Conservation (phyloP, 2,888 invertebrate species). For the Resseliella maxima region DNA sequence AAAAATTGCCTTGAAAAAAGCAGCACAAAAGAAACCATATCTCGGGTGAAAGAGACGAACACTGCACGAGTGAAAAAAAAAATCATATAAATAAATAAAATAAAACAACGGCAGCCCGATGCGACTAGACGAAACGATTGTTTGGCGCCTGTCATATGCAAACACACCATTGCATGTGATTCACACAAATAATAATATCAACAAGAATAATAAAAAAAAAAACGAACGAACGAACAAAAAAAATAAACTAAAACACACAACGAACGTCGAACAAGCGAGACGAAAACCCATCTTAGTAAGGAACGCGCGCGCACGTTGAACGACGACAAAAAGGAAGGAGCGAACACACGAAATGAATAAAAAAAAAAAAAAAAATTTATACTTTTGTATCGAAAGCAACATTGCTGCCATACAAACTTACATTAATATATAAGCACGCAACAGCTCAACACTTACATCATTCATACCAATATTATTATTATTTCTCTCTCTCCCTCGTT, state of each 20-base stretch:
- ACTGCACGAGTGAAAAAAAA: not conserved
- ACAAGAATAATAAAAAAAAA: constrained; percentile 29
- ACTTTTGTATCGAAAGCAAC: constrained; percentile 19
- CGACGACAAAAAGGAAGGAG: constrained; percentile 19
- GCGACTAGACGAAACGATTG: constrained; percentile 58
- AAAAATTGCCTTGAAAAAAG: constrained; percentile 47
- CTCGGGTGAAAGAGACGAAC: not conserved
- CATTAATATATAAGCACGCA: constrained; percentile 44
- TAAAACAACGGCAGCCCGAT: constrained; percentile 57
- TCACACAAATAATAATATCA: constrained; percentile 53
- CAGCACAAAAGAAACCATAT: constrained; percentile 44
- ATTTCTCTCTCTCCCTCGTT: too few species aligned
- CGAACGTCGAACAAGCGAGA: not conserved
- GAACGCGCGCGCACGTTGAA: not conserved
- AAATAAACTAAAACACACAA: too few species aligned
- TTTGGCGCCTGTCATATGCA: constrained; percentile 58
- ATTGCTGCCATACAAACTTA: constrained; percentile 29
- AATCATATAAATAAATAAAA: constrained; percentile 25
- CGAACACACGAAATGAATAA: not conserved
- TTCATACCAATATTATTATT: not conserved
- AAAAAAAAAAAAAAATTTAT: not conserved
- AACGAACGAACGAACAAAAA: too few species aligned
- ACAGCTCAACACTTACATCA: constrained; percentile 53
- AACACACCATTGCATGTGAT: constrained; percentile 52
- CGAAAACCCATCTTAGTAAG: constrained; percentile 3